A percentile compares a stretch with the other conserved stretches of the same genome.
These are phyloP conservation scores for Rhagoletis pomonella DNA, from an alignment of 1,140 invertebrate species.

Conservation along the genomic window DNA sequence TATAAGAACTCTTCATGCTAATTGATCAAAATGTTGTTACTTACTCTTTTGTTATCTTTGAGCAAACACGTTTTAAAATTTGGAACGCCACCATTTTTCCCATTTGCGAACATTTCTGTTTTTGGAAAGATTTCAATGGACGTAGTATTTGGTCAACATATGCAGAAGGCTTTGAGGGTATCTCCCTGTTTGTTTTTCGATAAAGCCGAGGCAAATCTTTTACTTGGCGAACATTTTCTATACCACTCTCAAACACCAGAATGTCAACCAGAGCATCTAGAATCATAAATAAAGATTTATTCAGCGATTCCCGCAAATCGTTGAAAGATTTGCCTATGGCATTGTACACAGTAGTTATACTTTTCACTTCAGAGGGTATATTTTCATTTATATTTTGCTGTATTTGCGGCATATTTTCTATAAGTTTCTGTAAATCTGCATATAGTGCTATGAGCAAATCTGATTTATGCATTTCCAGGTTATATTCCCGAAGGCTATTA, in stretches of 20 bases:
- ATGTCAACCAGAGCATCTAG: constrained; percentile 64
- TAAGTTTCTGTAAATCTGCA: constrained; percentile 64
- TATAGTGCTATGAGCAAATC: constrained; percentile 66
- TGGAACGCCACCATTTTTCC: constrained; percentile 76
- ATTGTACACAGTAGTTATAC: constrained; percentile 58
- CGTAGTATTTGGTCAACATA: constrained; percentile 85
- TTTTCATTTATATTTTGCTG: constrained; percentile 57
- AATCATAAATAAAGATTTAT: constrained; percentile 59
- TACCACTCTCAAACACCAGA: constrained; percentile 66
- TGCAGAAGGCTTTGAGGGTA: constrained; percentile 84
- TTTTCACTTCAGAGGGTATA: constrained; percentile 57
- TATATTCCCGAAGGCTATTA: neutral
- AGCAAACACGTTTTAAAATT: constrained; percentile 78
- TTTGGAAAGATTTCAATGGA: constrained; percentile 79
- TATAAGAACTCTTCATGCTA: too few species aligned
- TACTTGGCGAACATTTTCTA: constrained; percentile 76
- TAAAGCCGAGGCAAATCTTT: constrained; percentile 94
- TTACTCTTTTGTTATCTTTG: constrained; percentile 82
- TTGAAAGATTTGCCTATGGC: constrained; percentile 63
- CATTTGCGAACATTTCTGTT: constrained; percentile 76
- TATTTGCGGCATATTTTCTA: constrained; percentile 61
- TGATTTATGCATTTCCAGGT: constrained; percentile 54
- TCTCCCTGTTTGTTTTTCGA: constrained; percentile 92
- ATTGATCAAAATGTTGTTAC: constrained; percentile 63
- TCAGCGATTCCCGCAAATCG: constrained; percentile 59